A percentile compares a stretch with the other conserved stretches of the same genome.
phyloP scores from a whole-genome alignment of 2,797 vertebrate species.

The Hirundo rustica region DNA sequence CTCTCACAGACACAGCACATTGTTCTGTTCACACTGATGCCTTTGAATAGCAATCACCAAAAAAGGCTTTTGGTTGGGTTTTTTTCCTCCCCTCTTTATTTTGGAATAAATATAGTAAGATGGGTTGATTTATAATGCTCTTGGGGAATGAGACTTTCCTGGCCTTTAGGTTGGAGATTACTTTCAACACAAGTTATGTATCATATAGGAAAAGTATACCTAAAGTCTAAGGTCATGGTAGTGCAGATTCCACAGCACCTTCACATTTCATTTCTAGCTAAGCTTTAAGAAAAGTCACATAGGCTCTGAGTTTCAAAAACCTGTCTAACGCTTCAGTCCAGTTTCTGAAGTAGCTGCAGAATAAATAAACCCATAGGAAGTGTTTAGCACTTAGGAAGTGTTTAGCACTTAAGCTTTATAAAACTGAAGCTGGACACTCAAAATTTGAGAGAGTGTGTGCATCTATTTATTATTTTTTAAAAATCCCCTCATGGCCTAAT shows the following conservation, averaged over 20 bases:
- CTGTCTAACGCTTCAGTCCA: background rate
- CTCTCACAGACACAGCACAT: accelerated
- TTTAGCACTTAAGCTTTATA: background rate
- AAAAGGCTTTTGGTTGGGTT: accelerated
- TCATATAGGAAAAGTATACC: background rate
- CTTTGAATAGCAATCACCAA: background rate
- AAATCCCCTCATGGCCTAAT: background rate
- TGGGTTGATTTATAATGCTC: background rate
- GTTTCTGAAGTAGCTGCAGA: background rate
- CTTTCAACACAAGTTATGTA: background rate
- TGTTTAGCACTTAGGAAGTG: background rate
- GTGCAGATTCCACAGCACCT: background rate
- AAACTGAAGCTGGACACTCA: background rate
- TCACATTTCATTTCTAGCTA: background rate
- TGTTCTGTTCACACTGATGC: background rate
- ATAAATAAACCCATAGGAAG: background rate
- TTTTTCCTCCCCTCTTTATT: background rate
- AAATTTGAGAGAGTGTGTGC: background rate
- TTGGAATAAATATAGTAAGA: background rate
- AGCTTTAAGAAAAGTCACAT: background rate
- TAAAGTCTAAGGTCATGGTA: background rate
- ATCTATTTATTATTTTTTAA: background rate
- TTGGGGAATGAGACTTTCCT: background rate
- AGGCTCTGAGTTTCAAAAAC: background rate
- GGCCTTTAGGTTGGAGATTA: background rate